Evolutionary conservation across 1,140 invertebrate species (phyloP).

Genomic region (Dendrolimus kikuchii): DNA sequence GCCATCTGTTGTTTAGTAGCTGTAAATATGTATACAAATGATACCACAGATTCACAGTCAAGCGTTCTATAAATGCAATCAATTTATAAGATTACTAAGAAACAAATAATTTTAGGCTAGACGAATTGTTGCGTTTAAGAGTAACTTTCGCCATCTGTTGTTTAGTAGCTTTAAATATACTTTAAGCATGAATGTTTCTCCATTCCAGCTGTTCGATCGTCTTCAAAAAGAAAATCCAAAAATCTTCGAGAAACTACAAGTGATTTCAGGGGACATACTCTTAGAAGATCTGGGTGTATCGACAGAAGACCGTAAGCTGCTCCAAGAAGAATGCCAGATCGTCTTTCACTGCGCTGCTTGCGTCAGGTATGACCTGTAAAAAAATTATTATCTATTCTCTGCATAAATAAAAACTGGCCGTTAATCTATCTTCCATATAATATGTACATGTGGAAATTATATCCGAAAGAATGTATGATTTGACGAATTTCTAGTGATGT

Average conservation of each 20-base stretch:
- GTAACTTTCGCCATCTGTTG: constrained; percentile 34
- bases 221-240: constrained; percentile 75
- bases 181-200: not conserved
- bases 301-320: constrained; percentile 72
- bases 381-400: not conserved
- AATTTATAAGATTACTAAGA: no score
- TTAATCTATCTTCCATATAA: no score
- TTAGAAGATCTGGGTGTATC: constrained; percentile 83
- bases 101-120: constrained; percentile 56
- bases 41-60: not conserved
- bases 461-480: no score
- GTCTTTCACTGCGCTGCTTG: constrained; percentile 95
- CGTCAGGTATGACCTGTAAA: constrained; percentile 61
- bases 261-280: constrained; percentile 89
- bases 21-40: not conserved
- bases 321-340: constrained; percentile 79
- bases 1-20: constrained; percentile 21
- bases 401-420: no score
- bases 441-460: no score
- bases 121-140: constrained; percentile 75
- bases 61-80: not conserved
- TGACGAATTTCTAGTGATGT: no score
- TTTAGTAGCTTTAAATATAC: constrained; percentile 4
- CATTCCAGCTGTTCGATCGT: constrained; percentile 79
- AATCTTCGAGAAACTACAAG: constrained; percentile 81